Conservation (phyloP, 2,888 invertebrate genomes). For the Crocallis elinguaria region DNA sequence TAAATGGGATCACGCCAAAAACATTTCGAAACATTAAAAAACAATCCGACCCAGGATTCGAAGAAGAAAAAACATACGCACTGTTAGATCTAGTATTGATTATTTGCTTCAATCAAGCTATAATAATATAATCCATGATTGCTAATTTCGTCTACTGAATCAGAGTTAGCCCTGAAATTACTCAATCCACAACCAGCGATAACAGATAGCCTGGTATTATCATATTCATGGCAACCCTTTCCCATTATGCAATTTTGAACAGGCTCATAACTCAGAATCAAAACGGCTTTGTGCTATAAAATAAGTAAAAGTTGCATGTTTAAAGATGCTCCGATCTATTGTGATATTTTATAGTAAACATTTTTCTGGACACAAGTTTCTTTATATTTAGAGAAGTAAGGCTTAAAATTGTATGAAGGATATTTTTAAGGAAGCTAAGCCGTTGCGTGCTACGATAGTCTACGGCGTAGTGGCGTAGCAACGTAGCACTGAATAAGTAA, state of each 20-base stretch:
- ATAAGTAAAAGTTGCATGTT: conserved; percentile 66
- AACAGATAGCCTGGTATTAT: conserved; percentile 43
- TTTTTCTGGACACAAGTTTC: conserved; percentile 35
- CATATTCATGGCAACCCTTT: conserved; percentile 54
- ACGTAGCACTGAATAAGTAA: conserved; percentile 82
- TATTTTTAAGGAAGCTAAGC: conserved; percentile 48
- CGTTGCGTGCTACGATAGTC: conserved; percentile 64
- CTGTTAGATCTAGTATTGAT: too few relatives aligned
- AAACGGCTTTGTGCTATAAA: conserved; percentile 58
- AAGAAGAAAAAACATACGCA: too few relatives aligned
- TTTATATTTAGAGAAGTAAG: conserved; percentile 35
- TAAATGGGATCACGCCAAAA: too few relatives aligned
- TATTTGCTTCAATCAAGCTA: too few relatives aligned
- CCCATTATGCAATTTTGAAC: conserved; percentile 55
- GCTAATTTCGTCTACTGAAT: neutral
- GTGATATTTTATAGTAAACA: conserved; percentile 59
- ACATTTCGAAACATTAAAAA: too few relatives aligned
- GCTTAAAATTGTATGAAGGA: conserved; percentile 36
- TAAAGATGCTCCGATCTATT: conserved; percentile 57
- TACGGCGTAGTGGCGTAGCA: conserved; percentile 60
- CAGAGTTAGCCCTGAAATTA: conserved; percentile 29
- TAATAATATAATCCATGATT: neutral
- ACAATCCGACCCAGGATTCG: too few relatives aligned
- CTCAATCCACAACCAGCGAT: conserved; percentile 39
- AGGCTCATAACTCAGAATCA: conserved; percentile 57